Base-by-base conservation (phyloP, 2,888 invertebrate genomes). In the Apamea monoglypha region DNA sequence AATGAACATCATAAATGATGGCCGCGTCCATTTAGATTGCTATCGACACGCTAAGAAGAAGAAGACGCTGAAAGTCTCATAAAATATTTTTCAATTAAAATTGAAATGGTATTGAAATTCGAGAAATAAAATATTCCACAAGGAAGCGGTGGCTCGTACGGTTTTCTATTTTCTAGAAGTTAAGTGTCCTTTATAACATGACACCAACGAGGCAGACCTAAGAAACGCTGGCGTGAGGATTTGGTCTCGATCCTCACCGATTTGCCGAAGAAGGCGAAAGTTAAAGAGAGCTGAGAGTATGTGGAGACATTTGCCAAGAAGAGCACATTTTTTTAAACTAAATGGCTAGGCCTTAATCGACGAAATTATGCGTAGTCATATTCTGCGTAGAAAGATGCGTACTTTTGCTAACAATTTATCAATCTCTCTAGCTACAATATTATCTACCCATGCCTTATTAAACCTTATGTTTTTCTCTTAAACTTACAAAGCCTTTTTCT, bases 401-500 rank as follows among this genome's bases (percentile, higher is more conserved):
- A 53, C 10, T 14, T 25, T 50, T 32, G 25, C 16, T 32, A 53
- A 47, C 44, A 50, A 50, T 69, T 1, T 29, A 21, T 21, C 21
- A 68, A 70, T 56, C 10, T 25, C 6, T 53, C 36, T n/a, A 18
- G 10, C 53, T 53, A 36, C 10, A 53, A 53, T 71, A 32, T 72
- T 44, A 44, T 32, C 25, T 8, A 72, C 4, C 12, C 0, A 10
- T 6, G 40, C 18, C 6, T 7, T 32, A 29, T 29, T 40, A 56
- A 50, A 68, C 44, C 12, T 16, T 16, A 50, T n/a, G 25, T 25
- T 72, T 36, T 74, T 61, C 44, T 47, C 8, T 64, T 6, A 2
- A 73, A 53, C 29, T 72, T 44, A 29, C 21, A 63, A 68, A 53
- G 36, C 67, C 67, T 76, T 76, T 86, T 84, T 69, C 77, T 68